Percentiles rank a stretch among this genome's conserved stretches.
These are phyloP conservation scores for Dasypolia templi DNA, from an alignment of 2,888 invertebrate genomes.

Conservation along the genomic window DNA sequence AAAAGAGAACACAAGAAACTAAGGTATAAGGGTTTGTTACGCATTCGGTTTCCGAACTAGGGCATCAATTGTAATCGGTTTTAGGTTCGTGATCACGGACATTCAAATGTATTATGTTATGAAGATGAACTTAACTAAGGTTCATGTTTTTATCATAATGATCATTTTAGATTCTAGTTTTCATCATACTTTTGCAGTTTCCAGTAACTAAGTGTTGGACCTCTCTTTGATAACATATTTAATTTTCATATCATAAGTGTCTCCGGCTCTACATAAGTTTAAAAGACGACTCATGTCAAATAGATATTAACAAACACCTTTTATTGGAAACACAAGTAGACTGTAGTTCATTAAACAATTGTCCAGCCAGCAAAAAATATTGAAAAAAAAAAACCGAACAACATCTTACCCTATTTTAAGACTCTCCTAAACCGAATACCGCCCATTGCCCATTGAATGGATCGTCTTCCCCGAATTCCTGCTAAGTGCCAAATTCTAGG, in stretches of 20 bases:
- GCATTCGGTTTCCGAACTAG: too few species aligned
- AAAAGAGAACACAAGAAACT: too few species aligned
- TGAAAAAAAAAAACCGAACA: background rate
- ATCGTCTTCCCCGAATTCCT: constrained; percentile 48
- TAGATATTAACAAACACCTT: background rate
- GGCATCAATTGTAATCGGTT: too few species aligned
- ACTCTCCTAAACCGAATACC: constrained; percentile 13
- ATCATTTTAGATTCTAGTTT: too few species aligned
- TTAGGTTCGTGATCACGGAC: too few species aligned
- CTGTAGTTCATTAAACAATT: background rate
- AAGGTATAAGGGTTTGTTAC: too few species aligned
- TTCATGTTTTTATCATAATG: too few species aligned
- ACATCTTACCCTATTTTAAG: background rate
- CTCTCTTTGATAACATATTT: background rate
- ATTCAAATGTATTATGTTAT: too few species aligned
- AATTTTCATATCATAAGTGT: background rate
- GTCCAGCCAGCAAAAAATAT: background rate
- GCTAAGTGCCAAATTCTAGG: constrained; percentile 55
- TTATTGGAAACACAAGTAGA: background rate
- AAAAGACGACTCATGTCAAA: background rate
- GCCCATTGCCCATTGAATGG: constrained; percentile 27
- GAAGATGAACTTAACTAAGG: too few species aligned
- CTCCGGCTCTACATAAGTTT: background rate
- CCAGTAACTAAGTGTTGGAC: background rate
- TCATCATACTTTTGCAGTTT: background rate